phyloP scores from a whole-genome alignment of 1,140 invertebrate genomes.

The Drosophila burlai region DNA sequence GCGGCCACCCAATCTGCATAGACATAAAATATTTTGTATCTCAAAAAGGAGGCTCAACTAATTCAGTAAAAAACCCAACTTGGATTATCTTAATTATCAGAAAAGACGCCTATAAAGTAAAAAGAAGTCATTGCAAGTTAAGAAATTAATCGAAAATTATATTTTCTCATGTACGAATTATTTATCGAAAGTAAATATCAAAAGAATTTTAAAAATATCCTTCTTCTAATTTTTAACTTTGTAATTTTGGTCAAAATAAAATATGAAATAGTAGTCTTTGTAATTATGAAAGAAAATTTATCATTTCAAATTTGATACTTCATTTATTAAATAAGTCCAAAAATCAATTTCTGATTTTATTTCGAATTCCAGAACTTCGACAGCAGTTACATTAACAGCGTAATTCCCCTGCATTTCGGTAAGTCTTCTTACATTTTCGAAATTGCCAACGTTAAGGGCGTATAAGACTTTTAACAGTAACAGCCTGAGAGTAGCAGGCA shows the following conservation, averaged over 20 bases:
- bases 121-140: no score
- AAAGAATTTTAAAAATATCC: neutral
- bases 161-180: no score
- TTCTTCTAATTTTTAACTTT: neutral
- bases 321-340: neutral
- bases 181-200: no score
- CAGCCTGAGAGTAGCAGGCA: constrained; percentile 38
- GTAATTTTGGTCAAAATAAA: neutral
- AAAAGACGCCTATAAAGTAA: neutral
- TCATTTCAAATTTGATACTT: neutral
- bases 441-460: constrained; percentile 24
- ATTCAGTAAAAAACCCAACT: neutral
- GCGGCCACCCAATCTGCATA: constrained; percentile 31
- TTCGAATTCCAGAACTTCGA: constrained; percentile 12
- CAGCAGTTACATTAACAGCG: neutral
- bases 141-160: no score
- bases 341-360: neutral
- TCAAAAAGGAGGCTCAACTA: neutral
- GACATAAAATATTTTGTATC: constrained; percentile 7
- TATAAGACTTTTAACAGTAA: constrained; percentile 67
- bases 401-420: neutral
- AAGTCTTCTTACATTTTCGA: constrained; percentile 51
- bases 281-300: no score
- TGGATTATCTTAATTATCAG: neutral
- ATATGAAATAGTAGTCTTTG: neutral